phyloP scores from a whole-genome alignment of 2,888 invertebrate species.

The Ceratothoa steindachneri region DNA sequence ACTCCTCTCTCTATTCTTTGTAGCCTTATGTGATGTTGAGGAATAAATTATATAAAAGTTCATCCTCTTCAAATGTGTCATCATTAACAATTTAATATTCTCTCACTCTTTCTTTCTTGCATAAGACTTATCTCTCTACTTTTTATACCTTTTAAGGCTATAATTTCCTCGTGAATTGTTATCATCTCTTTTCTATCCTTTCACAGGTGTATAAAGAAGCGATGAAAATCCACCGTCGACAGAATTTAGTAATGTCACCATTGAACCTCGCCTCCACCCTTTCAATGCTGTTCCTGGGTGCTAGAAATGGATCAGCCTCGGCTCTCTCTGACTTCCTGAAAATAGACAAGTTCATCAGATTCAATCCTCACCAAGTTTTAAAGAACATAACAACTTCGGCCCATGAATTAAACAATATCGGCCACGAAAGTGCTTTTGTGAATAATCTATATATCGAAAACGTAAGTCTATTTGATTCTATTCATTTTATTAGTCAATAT shows the following conservation, averaged over 20 bases:
- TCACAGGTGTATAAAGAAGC: slow-evolving; percentile 38
- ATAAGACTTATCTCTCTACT: too few relatives aligned
- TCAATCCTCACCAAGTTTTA: slow-evolving; percentile 81
- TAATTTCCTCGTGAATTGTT: too few relatives aligned
- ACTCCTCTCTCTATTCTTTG: too few relatives aligned
- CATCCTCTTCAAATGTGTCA: too few relatives aligned
- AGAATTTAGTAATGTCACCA: slow-evolving; percentile 57
- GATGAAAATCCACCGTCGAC: slow-evolving; percentile 26
- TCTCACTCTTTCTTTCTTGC: too few relatives aligned
- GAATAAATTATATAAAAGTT: too few relatives aligned
- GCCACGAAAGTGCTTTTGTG: slow-evolving; percentile 71
- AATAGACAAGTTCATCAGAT: slow-evolving; percentile 81
- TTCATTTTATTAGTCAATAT: not conserved
- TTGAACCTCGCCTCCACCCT: slow-evolving; percentile 56
- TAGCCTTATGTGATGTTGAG: too few relatives aligned
- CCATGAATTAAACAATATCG: slow-evolving; percentile 58
- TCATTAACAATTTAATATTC: too few relatives aligned
- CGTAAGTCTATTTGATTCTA: slow-evolving; percentile 49
- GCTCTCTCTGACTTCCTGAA: slow-evolving; percentile 83
- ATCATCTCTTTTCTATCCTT: too few relatives aligned
- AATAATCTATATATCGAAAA: slow-evolving; percentile 78
- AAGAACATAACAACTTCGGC: slow-evolving; percentile 80
- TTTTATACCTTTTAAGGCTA: too few relatives aligned
- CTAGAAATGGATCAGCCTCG: slow-evolving; percentile 65
- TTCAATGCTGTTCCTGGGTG: slow-evolving; percentile 57